Conservation (phyloP, 2,888 invertebrate genomes). For the Pachymerium ferrugineum region DNA sequence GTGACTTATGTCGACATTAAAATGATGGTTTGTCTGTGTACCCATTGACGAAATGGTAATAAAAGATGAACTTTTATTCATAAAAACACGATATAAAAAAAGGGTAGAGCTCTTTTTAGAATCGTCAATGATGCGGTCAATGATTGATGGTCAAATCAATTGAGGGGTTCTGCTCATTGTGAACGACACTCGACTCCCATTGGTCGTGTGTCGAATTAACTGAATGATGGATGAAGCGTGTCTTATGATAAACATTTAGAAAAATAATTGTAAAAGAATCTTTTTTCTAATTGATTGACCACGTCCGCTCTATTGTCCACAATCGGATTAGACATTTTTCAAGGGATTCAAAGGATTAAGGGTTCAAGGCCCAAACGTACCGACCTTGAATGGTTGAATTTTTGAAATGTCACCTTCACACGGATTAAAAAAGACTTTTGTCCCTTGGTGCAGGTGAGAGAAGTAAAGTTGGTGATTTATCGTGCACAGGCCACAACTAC, state of each 20-base stretch:
- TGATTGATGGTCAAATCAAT: slow-evolving; percentile 14
- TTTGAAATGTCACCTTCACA: too few species aligned
- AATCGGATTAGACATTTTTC: slow-evolving; percentile 8
- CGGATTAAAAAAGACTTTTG: not conserved
- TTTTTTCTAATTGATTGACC: not conserved
- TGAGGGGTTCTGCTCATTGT: not conserved
- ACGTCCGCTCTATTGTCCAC: not conserved
- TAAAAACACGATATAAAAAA: not conserved
- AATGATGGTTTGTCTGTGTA: too few species aligned
- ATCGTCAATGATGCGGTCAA: not conserved
- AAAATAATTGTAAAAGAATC: too few species aligned
- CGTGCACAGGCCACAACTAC: not conserved
- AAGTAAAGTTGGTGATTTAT: slow-evolving; percentile 3
- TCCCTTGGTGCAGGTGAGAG: not conserved
- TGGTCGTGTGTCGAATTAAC: not conserved
- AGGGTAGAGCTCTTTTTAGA: not conserved
- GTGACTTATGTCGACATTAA: too few species aligned
- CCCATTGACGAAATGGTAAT: not conserved
- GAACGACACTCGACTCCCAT: slow-evolving; percentile 15
- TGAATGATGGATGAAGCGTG: slow-evolving; percentile 4
- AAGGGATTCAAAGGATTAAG: not conserved
- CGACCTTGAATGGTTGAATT: too few species aligned
- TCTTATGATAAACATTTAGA: too few species aligned
- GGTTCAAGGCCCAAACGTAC: not conserved
- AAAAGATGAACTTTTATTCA: not conserved